A percentile compares a stretch with the other conserved stretches of the same genome.
Evolutionary conservation across 2,797 vertebrate species (phyloP).

Genomic region (Tenualosa thibaudeaui): DNA sequence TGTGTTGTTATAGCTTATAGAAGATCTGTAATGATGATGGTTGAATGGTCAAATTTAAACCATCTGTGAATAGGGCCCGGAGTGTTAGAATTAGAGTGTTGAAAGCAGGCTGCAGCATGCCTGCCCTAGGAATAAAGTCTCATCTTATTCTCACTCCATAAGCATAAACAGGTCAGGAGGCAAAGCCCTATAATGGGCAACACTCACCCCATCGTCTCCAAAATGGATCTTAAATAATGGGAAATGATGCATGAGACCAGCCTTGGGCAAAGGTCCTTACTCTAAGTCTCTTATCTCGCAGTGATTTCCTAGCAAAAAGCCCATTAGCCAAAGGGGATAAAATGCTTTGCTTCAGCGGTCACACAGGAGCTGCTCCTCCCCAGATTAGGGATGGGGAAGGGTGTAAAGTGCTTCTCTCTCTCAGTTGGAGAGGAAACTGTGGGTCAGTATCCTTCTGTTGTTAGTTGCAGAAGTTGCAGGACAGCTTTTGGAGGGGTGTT

Average conservation of each 20-base stretch:
- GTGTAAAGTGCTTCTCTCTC: constrained; percentile 50
- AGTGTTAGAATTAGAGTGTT: too few relatives aligned
- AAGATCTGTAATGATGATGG: neutral
- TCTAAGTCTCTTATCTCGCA: constrained; percentile 60
- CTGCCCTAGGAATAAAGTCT: too few relatives aligned
- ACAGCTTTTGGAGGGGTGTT: too few relatives aligned
- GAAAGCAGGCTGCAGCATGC: too few relatives aligned
- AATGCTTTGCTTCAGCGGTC: constrained; percentile 58
- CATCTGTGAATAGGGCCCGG: too few relatives aligned
- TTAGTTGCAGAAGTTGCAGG: neutral
- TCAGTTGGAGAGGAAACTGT: neutral
- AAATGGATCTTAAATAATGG: constrained; percentile 2
- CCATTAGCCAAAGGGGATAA: constrained; percentile 64
- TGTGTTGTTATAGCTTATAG: too few relatives aligned
- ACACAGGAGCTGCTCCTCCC: constrained; percentile 37
- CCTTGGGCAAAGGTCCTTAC: constrained; percentile 46
- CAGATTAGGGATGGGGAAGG: constrained; percentile 53
- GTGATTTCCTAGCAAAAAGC: constrained; percentile 61
- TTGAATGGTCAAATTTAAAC: neutral
- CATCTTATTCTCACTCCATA: neutral
- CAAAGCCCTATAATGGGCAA: neutral
- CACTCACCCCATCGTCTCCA: neutral
- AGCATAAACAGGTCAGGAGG: neutral
- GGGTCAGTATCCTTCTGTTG: neutral
- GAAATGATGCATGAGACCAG: constrained; percentile 31